phyloP scores from a whole-genome alignment of 1,140 invertebrate genomes.

The Ceratina japonica region DNA sequence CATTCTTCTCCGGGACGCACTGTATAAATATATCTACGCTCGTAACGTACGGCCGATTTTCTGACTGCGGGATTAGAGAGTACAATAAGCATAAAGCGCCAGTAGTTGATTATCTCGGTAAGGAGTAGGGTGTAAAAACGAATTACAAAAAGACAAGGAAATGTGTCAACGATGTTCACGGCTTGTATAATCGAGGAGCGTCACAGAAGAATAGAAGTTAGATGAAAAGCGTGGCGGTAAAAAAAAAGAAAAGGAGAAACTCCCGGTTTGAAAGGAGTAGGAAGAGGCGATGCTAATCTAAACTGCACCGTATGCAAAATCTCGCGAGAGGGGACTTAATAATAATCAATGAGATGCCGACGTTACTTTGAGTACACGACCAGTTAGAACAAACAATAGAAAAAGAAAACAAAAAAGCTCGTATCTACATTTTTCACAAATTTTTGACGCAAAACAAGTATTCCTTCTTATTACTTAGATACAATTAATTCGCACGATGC shows the following conservation, averaged over 20 bases:
- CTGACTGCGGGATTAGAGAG: slow-evolving; percentile 73
- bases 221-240: neutral
- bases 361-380: slow-evolving; percentile 46
- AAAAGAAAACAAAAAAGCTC: slow-evolving; percentile 60
- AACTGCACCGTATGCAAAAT: slow-evolving; percentile 58
- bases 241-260: slow-evolving; percentile 34
- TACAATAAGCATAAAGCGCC: slow-evolving; percentile 62
- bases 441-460: slow-evolving; percentile 15
- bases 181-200: slow-evolving; percentile 35
- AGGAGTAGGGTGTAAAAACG: slow-evolving; percentile 21
- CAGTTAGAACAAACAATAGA: slow-evolving; percentile 55
- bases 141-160: neutral
- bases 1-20: slow-evolving; percentile 28
- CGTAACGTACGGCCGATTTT: slow-evolving; percentile 72
- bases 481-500: neutral
- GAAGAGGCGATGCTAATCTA: slow-evolving; percentile 48
- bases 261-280: slow-evolving; percentile 32
- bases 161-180: slow-evolving; percentile 48
- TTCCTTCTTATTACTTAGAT: slow-evolving; percentile 10
- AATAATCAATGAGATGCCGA: slow-evolving; percentile 54
- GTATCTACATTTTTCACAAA: slow-evolving; percentile 67
- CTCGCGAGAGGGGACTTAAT: slow-evolving; percentile 56
- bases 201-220: slow-evolving; percentile 20
- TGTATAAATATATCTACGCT: slow-evolving; percentile 46
- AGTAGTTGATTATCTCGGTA: slow-evolving; percentile 54